Evolutionary conservation across 2,888 invertebrate genomes (phyloP).

Genomic region (Brenthis ino): DNA sequence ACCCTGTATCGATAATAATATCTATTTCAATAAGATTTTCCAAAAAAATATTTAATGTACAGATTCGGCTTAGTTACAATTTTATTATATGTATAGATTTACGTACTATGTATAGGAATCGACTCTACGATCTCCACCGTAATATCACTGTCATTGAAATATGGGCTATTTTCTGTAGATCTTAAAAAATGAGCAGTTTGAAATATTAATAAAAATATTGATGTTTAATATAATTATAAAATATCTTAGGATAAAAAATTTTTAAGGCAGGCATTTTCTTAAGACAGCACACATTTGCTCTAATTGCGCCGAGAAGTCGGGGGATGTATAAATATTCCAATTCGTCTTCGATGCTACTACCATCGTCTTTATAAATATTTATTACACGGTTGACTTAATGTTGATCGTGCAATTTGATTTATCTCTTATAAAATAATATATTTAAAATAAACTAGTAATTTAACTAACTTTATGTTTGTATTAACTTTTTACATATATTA

Average conservation of each 20-base stretch:
- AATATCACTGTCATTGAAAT: too few species aligned
- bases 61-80: too few species aligned
- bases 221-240: neutral
- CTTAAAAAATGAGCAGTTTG: neutral
- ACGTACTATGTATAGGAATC: too few species aligned
- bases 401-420: conserved; percentile 4
- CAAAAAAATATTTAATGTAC: too few species aligned
- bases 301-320: conserved; percentile 17
- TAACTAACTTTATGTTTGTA: neutral
- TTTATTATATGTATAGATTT: too few species aligned
- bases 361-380: conserved; percentile 16
- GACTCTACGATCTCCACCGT: too few species aligned
- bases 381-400: conserved; percentile 15
- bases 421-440: conserved; percentile 1
- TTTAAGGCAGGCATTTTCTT: conserved; percentile 1
- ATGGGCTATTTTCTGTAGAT: too few species aligned
- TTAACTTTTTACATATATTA: too few species aligned
- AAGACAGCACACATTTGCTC: conserved; percentile 4
- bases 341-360: conserved; percentile 4
- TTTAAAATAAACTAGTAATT: neutral
- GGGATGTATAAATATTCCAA: conserved; percentile 16
- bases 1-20: too few species aligned
- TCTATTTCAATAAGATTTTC: too few species aligned
- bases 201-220: neutral
- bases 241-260: neutral